phyloP scores from a whole-genome alignment of 2,888 invertebrate genomes.

The Stenichneumon culpator region DNA sequence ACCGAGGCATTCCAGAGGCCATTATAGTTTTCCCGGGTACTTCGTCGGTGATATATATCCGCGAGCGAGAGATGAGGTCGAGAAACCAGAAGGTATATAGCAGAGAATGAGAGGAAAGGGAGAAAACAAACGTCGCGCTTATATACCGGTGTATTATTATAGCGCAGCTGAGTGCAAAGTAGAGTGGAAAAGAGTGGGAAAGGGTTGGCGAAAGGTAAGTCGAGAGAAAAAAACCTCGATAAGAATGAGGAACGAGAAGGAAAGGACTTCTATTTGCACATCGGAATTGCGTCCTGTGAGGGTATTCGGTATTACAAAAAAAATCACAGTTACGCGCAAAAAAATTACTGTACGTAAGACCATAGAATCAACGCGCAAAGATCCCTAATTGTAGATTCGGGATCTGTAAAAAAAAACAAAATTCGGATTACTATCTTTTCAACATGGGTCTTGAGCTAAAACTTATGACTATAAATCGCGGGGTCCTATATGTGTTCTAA shows the following conservation, averaged over 20 bases:
- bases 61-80: slow-evolving; percentile 44
- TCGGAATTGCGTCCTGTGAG: background rate
- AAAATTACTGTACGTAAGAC: background rate
- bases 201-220: slow-evolving; percentile 17
- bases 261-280: background rate
- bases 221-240: slow-evolving; percentile 8
- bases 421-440: background rate
- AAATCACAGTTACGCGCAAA: background rate
- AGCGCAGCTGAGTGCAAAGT: slow-evolving; percentile 40
- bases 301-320: background rate
- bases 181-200: slow-evolving; percentile 12
- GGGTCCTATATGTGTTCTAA: too few species aligned
- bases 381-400: background rate
- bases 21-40: slow-evolving; percentile 52
- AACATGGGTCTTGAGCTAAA: too few species aligned
- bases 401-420: too few species aligned
- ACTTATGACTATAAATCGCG: too few species aligned
- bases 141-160: slow-evolving; percentile 47
- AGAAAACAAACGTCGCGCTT: slow-evolving; percentile 40
- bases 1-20: slow-evolving; percentile 59
- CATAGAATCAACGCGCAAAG: background rate
- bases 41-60: slow-evolving; percentile 37
- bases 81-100: slow-evolving; percentile 25
- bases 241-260: background rate
- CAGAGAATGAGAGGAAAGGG: slow-evolving; percentile 14